Base-by-base conservation (phyloP, 2,888 invertebrate species). In the Drosophila eohydei region DNA sequence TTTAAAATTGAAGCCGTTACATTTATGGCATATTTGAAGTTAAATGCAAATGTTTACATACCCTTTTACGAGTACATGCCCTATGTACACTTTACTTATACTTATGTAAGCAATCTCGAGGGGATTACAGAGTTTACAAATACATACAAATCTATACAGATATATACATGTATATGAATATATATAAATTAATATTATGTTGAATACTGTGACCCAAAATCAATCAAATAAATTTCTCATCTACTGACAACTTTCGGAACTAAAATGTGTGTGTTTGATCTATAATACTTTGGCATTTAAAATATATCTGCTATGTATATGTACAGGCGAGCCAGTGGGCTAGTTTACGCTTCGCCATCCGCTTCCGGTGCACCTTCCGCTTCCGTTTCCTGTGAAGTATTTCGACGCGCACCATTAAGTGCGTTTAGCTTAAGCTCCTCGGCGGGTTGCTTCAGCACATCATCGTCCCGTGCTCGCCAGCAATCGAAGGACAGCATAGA, bases 401-500 rank as follows among this genome's bases (percentile, higher is more conserved):
- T 73, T 41, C 56, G 30, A 26, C 52, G 56, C 16, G 32, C 58
- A 2, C 71, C 78, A 41, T 81, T 86, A 16, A 69, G 46, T 12
- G 32, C 58, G 46, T 78, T 69, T 14, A 84, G 48, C 38, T 63
- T 79, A 0, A 84, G 60, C 60, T 86, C 72, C 61, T 84, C 84
- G 11, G 40, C 58, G 9, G 81, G 64, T 46, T 83, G 48, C 34
- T 79, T 81, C 41, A 26, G 41, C 38, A 70, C 73, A 28, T 83
- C 81, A 21, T 75, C 74, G 44, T 83, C 61, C 57, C 75, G 46
- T 3, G 64, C 59, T 1, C 64, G 82, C 61, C 89, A 73, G 52
- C 92, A 91, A 40, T 91, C 89, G 82, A 94, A 94, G 59, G 94
- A 93, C 71, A 93, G 93, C 61, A 93, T 77, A 28, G 91, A 85